A percentile compares a stretch with the other conserved stretches of the same genome.
Conservation (phyloP, 2,888 invertebrate genomes). For the Brachycybe producta region DNA sequence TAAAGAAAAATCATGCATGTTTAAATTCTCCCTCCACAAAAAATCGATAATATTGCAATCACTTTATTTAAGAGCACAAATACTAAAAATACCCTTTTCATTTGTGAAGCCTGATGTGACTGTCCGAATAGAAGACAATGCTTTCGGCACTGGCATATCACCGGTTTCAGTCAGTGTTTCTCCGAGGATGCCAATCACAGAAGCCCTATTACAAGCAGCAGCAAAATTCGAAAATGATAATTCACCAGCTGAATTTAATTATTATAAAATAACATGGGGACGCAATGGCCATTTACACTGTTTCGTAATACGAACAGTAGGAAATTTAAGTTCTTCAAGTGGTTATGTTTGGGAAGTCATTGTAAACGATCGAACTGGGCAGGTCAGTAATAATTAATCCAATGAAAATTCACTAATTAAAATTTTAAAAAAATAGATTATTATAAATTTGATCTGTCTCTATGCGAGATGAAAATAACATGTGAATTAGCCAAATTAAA, state of each 20-base stretch:
- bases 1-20: too few species aligned
- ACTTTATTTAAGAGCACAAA: too few species aligned
- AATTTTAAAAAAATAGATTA: too few species aligned
- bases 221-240: not conserved
- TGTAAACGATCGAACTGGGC: not conserved
- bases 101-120: slow-evolving; percentile 9
- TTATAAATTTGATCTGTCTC: too few species aligned
- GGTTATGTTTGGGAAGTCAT: slow-evolving; percentile 8
- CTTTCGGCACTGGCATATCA: not conserved
- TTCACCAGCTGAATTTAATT: not conserved
- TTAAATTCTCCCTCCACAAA: too few species aligned
- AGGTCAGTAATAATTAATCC: too few species aligned
- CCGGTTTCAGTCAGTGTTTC: slow-evolving; percentile 5
- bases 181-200: slow-evolving; percentile 8
- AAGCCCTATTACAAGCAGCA: slow-evolving; percentile 8
- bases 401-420: too few species aligned
- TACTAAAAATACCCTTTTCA: too few species aligned
- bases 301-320: slow-evolving; percentile 2
- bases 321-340: not conserved
- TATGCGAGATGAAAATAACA: too few species aligned
- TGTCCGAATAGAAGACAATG: slow-evolving; percentile 4
- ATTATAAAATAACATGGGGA: slow-evolving; percentile 3
- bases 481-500: too few species aligned
- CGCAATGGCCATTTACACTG: slow-evolving; percentile 1
- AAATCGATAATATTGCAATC: too few species aligned